Evolutionary conservation across 2,888 invertebrate species (phyloP).

Genomic region (Cerceris ruficornis): DNA sequence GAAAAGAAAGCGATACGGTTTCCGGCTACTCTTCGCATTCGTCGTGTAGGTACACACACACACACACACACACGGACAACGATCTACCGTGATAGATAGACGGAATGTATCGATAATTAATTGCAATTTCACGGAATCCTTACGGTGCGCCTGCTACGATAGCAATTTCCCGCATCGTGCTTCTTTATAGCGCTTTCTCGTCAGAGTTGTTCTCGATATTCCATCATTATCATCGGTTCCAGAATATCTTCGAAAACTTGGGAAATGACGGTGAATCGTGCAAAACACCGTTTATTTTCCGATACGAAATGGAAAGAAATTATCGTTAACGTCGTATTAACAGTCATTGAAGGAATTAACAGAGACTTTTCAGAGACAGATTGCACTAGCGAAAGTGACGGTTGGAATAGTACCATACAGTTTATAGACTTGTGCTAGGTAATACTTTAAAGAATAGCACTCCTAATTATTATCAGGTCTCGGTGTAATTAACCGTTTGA

Average conservation of each 20-base stretch:
- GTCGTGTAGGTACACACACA: background rate
- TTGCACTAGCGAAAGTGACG: too few species aligned
- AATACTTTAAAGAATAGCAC: too few species aligned
- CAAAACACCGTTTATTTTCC: background rate
- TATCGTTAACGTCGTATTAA: background rate
- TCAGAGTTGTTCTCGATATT: background rate
- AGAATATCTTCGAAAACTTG: too few species aligned
- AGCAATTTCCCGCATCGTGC: conserved; percentile 8
- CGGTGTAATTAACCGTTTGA: too few species aligned
- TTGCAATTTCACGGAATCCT: conserved; percentile 42
- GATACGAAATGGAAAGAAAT: background rate
- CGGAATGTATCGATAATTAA: conserved; percentile 32
- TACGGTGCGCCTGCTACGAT: conserved; percentile 9
- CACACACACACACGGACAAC: conserved; percentile 2
- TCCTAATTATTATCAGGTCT: too few species aligned
- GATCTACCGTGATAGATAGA: conserved; percentile 37
- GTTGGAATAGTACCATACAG: too few species aligned
- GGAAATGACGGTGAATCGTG: too few species aligned
- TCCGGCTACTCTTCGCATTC: conserved; percentile 36
- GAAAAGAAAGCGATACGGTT: conserved; percentile 48
- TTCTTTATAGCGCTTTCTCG: background rate
- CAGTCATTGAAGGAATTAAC: background rate
- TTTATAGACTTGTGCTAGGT: too few species aligned
- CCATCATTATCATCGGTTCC: background rate
- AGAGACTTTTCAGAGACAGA: background rate